Percentiles rank a stretch among this genome's conserved stretches.
These are phyloP conservation scores for Passer montanus DNA, from an alignment of 2,113 vertebrate genomes.

Conservation along the genomic window DNA sequence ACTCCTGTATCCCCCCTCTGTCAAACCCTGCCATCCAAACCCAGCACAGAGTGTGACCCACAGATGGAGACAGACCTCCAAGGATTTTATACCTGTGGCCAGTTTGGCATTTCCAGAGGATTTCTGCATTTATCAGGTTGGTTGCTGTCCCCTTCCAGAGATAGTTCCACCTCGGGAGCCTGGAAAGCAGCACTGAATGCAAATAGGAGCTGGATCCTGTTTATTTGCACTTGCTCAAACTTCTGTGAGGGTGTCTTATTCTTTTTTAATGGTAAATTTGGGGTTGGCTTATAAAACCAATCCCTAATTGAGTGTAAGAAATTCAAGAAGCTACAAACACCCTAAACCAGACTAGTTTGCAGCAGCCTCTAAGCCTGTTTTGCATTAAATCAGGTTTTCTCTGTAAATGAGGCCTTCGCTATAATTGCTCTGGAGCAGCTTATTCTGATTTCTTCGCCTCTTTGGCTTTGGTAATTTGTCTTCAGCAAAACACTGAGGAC, in stretches of 20 bases:
- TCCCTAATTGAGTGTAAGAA: constrained; percentile 9
- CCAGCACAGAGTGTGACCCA: background rate
- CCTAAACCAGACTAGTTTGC: background rate
- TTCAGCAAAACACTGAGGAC: background rate
- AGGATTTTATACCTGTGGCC: background rate
- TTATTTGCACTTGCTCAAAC: background rate
- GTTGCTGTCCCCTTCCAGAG: background rate
- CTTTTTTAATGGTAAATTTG: constrained; percentile 22
- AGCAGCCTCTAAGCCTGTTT: constrained; percentile 28
- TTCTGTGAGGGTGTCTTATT: background rate
- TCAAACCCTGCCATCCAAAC: background rate
- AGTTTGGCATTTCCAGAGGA: background rate
- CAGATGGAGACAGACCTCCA: background rate
- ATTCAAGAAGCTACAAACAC: constrained; percentile 21
- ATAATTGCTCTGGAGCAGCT: constrained; percentile 39
- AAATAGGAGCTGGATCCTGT: background rate
- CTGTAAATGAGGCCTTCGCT: constrained; percentile 39
- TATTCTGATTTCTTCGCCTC: constrained; percentile 34
- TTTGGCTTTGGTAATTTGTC: constrained; percentile 39
- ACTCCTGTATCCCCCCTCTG: background rate
- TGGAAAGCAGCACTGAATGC: background rate
- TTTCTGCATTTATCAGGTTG: background rate
- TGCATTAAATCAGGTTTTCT: constrained; percentile 52
- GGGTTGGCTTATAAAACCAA: background rate
- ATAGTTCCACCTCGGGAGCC: background rate